Conservation (phyloP, 2,888 invertebrate genomes). For the Drosophila birchii region DNA sequence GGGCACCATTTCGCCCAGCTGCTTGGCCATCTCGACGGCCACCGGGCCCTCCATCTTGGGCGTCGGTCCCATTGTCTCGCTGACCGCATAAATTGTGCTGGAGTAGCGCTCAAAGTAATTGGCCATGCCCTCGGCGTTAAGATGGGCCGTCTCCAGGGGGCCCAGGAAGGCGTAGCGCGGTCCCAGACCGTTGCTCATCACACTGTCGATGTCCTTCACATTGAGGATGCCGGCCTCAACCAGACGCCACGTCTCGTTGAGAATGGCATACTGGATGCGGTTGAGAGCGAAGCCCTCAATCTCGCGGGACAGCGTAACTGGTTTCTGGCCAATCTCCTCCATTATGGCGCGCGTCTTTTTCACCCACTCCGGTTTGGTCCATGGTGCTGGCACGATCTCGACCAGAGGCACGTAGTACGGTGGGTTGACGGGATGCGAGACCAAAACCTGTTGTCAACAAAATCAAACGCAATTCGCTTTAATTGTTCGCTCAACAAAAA, state of each 20-base stretch:
- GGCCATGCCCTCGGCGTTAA: slow-evolving; percentile 95
- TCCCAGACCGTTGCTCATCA: slow-evolving; percentile 97
- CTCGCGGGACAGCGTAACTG: slow-evolving; percentile 93
- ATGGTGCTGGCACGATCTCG: slow-evolving; percentile 97
- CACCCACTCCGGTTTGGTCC: slow-evolving; percentile 93
- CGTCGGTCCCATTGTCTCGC: slow-evolving; percentile 90
- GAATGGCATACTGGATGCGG: slow-evolving; percentile 96
- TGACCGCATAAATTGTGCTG: slow-evolving; percentile 87
- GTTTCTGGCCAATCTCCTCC: slow-evolving; percentile 95
- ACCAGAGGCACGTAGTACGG: slow-evolving; percentile 98
- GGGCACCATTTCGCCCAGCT: slow-evolving; percentile 90
- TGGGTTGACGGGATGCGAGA: slow-evolving; percentile 98
- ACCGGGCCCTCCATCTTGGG: slow-evolving; percentile 90
- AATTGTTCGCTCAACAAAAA: neutral
- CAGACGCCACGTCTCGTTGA: slow-evolving; percentile 96
- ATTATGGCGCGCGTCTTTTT: slow-evolving; percentile 90
- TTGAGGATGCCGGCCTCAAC: slow-evolving; percentile 93
- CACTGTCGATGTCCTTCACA: slow-evolving; percentile 95
- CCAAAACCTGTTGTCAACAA: slow-evolving; percentile 83
- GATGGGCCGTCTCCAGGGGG: slow-evolving; percentile 95
- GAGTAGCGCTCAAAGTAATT: slow-evolving; percentile 88
- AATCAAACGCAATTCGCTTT: slow-evolving; percentile 8
- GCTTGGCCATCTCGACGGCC: slow-evolving; percentile 89
- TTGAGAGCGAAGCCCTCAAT: slow-evolving; percentile 97
- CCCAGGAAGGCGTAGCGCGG: slow-evolving; percentile 98